Base-by-base conservation (phyloP, 2,888 invertebrate species). In the Macrophya annulata region DNA sequence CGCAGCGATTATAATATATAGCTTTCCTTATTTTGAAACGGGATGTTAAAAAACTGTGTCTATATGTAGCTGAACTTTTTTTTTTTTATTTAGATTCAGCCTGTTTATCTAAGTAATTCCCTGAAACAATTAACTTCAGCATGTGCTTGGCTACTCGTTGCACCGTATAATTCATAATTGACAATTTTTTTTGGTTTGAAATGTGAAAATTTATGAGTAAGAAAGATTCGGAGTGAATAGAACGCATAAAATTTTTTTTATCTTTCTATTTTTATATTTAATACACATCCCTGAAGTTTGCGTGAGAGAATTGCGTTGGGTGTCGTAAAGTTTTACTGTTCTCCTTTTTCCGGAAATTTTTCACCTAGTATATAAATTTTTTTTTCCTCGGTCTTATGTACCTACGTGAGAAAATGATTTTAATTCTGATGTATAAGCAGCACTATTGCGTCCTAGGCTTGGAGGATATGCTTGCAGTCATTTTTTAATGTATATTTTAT, bases 241-340 rank as follows among this genome's bases (percentile, higher is more conserved):
- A 68, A 37, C 17, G 37, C 12, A 37, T 17, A 37, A 17, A 68
- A 31, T 37, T 9, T 74, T 74, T 21, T 8, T 5, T 1, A 6
- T 45, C 25, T n/a, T 12, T 3, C 25, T 31, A n/a, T 31, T 31
- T 31, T 31, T 31, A 31, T 31, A 31, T 31, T 3, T 31, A 31
- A 12, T 43, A 68, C 17, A 68, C 68, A 31, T 72, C 72, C 45
- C n/a, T 40, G 45, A 9, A 15, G 5, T 25, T 71, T 45, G 45
- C 72, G 72, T 74, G 72, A 45, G 72, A 74, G 43, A 74, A 74
- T 31, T 68, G 37, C 37, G 15, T 0, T 6, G 15, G 43, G 77
- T 37, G 31, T 77, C 55, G 77, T 77, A 77, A 77, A 77, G 77
- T 77, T 77, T 77, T 77, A 77, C 77, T 77, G 55, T 55, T 31